Conservation (phyloP, 1,140 invertebrate genomes). For the Nasonia longicornis region DNA sequence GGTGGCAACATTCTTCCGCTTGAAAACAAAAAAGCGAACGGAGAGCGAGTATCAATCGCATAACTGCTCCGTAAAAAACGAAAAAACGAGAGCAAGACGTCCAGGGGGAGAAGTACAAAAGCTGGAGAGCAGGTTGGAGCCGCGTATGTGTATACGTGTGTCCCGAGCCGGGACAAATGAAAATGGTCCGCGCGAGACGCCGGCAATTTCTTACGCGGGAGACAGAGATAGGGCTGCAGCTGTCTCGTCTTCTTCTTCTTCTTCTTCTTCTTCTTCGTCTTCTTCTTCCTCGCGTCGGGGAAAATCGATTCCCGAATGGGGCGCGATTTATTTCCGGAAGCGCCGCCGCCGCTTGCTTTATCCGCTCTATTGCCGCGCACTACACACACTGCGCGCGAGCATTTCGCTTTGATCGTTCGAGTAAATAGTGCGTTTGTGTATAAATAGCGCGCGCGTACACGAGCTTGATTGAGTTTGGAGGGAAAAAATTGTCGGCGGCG, state of each 20-base stretch:
- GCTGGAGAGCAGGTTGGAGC: not conserved
- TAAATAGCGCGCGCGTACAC: not conserved
- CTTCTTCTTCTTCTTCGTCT: conserved; percentile 26
- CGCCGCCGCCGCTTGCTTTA: conserved; percentile 18
- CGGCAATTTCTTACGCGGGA: conserved; percentile 47
- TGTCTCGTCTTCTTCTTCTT: conserved; percentile 32
- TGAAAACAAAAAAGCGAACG: not conserved
- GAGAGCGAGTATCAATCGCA: not conserved
- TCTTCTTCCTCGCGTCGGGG: conserved; percentile 9
- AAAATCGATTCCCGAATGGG: conserved; percentile 45
- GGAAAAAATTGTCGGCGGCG: not conserved
- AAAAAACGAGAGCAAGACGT: not conserved
- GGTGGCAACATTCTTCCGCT: too few species aligned
- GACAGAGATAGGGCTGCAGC: conserved; percentile 15
- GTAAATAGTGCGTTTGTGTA: conserved; percentile 16
- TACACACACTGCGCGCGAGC: not conserved
- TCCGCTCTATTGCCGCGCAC: conserved; percentile 22
- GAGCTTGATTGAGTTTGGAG: not conserved
- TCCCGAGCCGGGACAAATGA: conserved; percentile 45
- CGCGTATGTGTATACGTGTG: not conserved
- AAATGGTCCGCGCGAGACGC: conserved; percentile 47
- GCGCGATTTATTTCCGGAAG: conserved; percentile 44
- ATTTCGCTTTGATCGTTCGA: conserved; percentile 24
- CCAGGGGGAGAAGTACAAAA: not conserved
- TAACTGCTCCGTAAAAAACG: not conserved